Evolutionary conservation across 2,113 vertebrate genomes (phyloP), one percentile per base, ranked within the genome.

Genomic region (Ailuropoda melanoleuca): DNA sequence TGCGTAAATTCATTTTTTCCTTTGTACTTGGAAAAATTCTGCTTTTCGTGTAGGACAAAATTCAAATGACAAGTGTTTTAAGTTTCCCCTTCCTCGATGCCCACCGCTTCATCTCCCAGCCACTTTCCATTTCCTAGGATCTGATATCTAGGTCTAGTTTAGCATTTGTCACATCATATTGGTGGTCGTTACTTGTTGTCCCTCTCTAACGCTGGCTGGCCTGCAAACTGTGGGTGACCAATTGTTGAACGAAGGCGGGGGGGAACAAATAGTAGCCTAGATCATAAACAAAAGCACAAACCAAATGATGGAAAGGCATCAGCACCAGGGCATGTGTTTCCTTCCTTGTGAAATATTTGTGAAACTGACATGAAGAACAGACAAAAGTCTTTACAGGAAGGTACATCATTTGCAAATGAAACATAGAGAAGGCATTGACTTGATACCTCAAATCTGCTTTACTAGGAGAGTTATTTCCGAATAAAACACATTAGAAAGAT

Each of bases 401-500:
- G 56, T 72, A 88, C 26, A 70, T 84, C 24, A 56, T 94, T 91
- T 94, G n/a, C 26, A 95, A 90, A 70, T 64, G 56, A 88, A 84
- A 84, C 43, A 68, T 34, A 66, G 15, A 74, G 64, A 70, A 90
- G 14, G n/a, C 62, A 55, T 64, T 95, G 77, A 19, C 50, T 64
- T 77, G 64, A 50, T 43, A n/a, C 17, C 39, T 89, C 48, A 68
- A 94, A 66, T 88, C 23, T 90, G 74, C 18, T 95, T 83, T 68
- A 12, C 14, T 46, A 64, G 64, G 34, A 95, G 39, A 90, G 34
- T 53, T 93, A 86, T 91, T 95, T 92, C 43, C 78, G 12, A 91
- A 39, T 93, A 91, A 97, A 84, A 82, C 43, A 85, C 8, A 64
- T 53, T 82, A 85, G 31, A 74, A 77, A 93, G 18, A 74, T 72